phyloP scores from a whole-genome alignment of 2,797 vertebrate species.

The Mionectes olivaceus region DNA sequence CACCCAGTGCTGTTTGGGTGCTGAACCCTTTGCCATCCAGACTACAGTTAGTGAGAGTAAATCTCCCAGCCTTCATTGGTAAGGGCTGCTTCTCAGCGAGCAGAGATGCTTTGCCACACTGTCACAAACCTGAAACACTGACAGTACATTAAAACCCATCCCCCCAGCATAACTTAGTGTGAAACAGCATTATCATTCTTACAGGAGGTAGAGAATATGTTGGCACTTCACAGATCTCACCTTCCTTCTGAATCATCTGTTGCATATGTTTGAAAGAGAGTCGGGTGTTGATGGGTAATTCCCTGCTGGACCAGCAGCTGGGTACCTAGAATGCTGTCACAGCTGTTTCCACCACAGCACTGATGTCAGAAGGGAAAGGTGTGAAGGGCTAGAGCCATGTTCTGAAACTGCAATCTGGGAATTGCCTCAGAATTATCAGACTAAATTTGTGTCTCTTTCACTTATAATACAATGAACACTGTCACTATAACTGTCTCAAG shows the following conservation, averaged over 20 bases:
- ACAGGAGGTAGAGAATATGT: not conserved
- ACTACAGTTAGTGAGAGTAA: not conserved
- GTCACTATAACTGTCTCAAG: not conserved
- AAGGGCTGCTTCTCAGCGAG: not conserved
- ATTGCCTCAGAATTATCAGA: not conserved
- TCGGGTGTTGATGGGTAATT: not conserved
- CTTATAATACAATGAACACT: not conserved
- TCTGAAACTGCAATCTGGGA: not conserved
- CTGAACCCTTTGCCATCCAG: not conserved
- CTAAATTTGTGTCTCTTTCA: not conserved
- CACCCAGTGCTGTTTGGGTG: accelerated
- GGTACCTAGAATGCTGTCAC: not conserved
- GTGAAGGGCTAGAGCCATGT: not conserved
- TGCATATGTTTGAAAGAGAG: not conserved
- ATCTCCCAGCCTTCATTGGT: not conserved
- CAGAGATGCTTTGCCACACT: not conserved
- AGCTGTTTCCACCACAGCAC: not conserved
- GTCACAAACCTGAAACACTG: not conserved
- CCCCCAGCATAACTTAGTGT: not conserved
- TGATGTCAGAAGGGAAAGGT: not conserved
- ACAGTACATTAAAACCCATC: not conserved
- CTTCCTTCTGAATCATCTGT: not conserved
- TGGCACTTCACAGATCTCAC: not conserved
- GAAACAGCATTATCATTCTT: accelerated
- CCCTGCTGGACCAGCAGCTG: not conserved